Evolutionary conservation across 2,888 invertebrate genomes (phyloP).

Genomic region (Altica lythri): DNA sequence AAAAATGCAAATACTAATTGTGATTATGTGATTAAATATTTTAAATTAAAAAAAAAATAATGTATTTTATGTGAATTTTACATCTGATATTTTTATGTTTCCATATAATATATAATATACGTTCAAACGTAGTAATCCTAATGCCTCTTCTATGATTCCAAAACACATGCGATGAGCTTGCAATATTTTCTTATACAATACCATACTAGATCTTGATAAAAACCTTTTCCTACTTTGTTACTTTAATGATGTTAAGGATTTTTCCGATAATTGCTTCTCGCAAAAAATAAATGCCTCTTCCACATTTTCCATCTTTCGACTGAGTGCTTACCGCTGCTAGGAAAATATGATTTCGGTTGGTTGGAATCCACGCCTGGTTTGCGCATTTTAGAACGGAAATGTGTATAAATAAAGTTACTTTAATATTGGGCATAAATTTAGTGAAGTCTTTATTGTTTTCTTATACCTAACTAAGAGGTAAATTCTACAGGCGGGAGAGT

Average conservation of each 20-base stretch:
- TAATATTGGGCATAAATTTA: too few relatives aligned
- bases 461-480: too few relatives aligned
- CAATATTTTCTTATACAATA: conserved; percentile 37
- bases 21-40: too few relatives aligned
- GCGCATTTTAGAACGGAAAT: conserved; percentile 3
- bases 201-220: conserved; percentile 36
- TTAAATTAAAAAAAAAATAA: too few relatives aligned
- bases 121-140: too few relatives aligned
- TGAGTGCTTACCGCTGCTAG: conserved; percentile 6
- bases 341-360: conserved; percentile 11
- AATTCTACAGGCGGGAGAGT: too few relatives aligned
- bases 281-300: conserved; percentile 19
- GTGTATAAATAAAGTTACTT: not conserved
- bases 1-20: too few relatives aligned
- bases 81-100: too few relatives aligned
- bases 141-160: conserved; percentile 40
- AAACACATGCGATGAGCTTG: conserved; percentile 39
- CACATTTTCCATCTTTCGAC: conserved; percentile 11
- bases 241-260: conserved; percentile 39
- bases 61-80: too few relatives aligned
- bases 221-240: conserved; percentile 37
- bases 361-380: not conserved
- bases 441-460: too few relatives aligned
- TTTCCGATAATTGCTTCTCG: conserved; percentile 38
- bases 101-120: too few relatives aligned